Conservation (phyloP, 1,140 invertebrate species). For the Andricus grossulariae region DNA sequence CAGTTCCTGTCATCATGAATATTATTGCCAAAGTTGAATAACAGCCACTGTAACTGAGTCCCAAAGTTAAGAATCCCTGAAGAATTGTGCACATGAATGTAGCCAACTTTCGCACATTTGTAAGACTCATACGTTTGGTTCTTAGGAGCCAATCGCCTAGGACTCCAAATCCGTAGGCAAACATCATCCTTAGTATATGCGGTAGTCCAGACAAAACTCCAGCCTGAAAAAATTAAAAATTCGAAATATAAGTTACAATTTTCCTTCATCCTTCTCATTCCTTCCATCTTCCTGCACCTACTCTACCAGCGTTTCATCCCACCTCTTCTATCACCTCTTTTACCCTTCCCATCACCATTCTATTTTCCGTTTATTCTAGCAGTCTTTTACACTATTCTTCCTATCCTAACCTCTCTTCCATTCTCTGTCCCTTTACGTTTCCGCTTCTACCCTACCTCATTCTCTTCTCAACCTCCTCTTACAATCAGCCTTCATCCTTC, state of each 20-base stretch:
- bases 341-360: too few species aligned
- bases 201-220: slow-evolving; percentile 82
- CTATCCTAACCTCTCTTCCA: too few species aligned
- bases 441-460: too few species aligned
- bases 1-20: slow-evolving; percentile 79
- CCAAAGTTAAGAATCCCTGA: slow-evolving; percentile 78
- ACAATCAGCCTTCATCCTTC: too few species aligned
- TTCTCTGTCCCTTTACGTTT: too few species aligned
- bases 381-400: too few species aligned
- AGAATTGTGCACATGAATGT: slow-evolving; percentile 77
- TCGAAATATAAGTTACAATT: neutral
- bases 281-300: too few species aligned
- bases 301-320: too few species aligned
- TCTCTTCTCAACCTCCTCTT: too few species aligned
- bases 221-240: slow-evolving; percentile 72
- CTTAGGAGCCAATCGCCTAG: slow-evolving; percentile 79
- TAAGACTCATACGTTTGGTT: slow-evolving; percentile 78
- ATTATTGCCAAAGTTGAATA: slow-evolving; percentile 78
- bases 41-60: slow-evolving; percentile 80
- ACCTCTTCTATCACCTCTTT: too few species aligned
- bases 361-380: too few species aligned
- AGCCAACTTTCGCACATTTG: slow-evolving; percentile 81
- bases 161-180: slow-evolving; percentile 78
- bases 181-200: slow-evolving; percentile 80
- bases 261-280: neutral